A percentile compares a stretch with the other conserved stretches of the same genome.
Conservation (phyloP, 2,797 vertebrate genomes). For the Perodicticus potto region DNA sequence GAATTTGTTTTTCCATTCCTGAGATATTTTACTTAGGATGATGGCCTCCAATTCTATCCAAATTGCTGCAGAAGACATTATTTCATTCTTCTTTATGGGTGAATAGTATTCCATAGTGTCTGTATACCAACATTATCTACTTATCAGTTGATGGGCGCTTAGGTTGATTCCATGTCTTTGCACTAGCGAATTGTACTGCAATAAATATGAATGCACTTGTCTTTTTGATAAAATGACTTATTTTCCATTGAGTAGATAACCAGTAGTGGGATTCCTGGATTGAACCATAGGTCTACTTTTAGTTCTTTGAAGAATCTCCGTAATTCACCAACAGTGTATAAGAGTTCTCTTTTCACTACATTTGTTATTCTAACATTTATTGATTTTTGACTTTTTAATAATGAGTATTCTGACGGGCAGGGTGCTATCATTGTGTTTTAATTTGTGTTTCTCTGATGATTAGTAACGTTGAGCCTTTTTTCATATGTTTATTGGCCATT, state of each 20-base stretch:
- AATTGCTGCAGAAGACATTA: neutral
- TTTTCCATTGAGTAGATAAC: neutral
- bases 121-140: neutral
- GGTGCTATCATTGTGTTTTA: neutral
- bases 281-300: neutral
- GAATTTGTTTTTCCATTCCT: neutral
- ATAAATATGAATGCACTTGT: neutral
- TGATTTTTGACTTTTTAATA: neutral
- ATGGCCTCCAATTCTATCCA: neutral
- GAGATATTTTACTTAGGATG: neutral
- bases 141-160: neutral
- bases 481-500: neutral
- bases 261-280: neutral
- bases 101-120: neutral
- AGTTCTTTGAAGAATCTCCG: neutral
- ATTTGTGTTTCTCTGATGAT: neutral
- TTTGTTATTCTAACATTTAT: neutral
- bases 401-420: neutral
- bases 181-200: neutral
- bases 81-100: neutral
- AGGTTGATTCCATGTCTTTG: neutral
- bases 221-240: neutral
- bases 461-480: neutral
- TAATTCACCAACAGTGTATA: neutral
- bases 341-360: neutral